Conservation (phyloP, 2,888 invertebrate species). For the Cloeon dipterum region DNA sequence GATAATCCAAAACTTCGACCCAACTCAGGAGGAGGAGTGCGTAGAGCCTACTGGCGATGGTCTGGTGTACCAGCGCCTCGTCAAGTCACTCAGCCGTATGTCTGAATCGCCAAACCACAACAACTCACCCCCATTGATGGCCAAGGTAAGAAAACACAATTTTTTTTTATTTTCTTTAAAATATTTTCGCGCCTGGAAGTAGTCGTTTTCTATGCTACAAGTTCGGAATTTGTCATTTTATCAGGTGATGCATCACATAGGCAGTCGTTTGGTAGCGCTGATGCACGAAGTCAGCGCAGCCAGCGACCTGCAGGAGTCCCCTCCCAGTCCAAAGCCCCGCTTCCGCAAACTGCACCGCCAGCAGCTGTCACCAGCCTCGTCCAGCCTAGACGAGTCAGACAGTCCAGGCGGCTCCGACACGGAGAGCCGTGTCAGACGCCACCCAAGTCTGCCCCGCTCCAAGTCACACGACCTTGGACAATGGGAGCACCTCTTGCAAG, state of each 20-base stretch:
- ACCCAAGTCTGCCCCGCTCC: slow-evolving; percentile 36
- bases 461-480: slow-evolving; percentile 44
- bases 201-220: no score
- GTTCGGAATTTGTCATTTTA: no score
- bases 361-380: slow-evolving; percentile 29
- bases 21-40: slow-evolving; percentile 21
- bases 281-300: slow-evolving; percentile 75
- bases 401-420: slow-evolving; percentile 17
- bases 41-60: slow-evolving; percentile 38
- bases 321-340: background rate
- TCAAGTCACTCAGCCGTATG: slow-evolving; percentile 61
- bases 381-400: slow-evolving; percentile 23
- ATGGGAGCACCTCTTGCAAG: slow-evolving; percentile 25
- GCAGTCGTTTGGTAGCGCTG: slow-evolving; percentile 59
- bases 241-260: slow-evolving; percentile 85
- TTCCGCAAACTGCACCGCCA: slow-evolving; percentile 23
- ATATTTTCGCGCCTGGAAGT: no score
- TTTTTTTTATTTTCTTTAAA: no score
- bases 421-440: slow-evolving; percentile 1
- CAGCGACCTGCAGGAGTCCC: slow-evolving; percentile 24
- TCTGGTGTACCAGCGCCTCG: slow-evolving; percentile 66
- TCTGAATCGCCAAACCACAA: slow-evolving; percentile 36
- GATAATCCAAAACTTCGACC: slow-evolving; percentile 66
- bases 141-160: no score
- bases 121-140: slow-evolving; percentile 61